Evolutionary conservation across 2,797 vertebrate species (phyloP), one percentile per base, ranked within the genome.

Genomic region (Sebastes alutus): DNA sequence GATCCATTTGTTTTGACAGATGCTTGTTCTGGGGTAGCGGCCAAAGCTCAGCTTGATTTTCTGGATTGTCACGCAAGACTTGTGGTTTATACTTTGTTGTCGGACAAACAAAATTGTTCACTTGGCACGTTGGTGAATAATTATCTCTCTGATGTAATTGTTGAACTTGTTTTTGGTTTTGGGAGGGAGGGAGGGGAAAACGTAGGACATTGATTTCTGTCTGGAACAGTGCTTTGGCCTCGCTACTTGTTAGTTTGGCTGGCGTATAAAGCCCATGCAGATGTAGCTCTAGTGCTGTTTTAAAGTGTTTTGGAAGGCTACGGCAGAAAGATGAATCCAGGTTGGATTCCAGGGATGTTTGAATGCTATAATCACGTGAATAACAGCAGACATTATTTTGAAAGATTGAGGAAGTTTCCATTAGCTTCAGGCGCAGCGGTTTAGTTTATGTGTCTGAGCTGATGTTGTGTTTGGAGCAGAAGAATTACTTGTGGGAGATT

Each of bases 1-100:
- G 90, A 93, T 90, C 88, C 93, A 93, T 95, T 96, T 95, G 94
- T 95, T 96, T 94, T 96, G 94, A 95, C 95, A 96, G 95, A 96
- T 95, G 95, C 95, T 95, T 92, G 91, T 95, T 96, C 93, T 96
- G 93, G 95, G 95, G 94, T 89, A 87, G 73, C 74, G 88, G 94
- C 95, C 96, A 96, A 95, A 90, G 89, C 93, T 93, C 93, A 93
- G 93, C 92, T 90, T 94, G 95, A 95, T 94, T 95, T 94, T 93
- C 93, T 91, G 93, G 89, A 94, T 93, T 91, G 93, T 94, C 92
- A 91, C 86, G 77, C 91, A 93, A 94, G 93, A 96, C 93, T 93
- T 89, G 87, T 83, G 89, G 89, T 94, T 95, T 91, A 78, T 81
- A 93, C 94, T 95, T 95, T 95, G 93, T 95, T 95, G 94, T 95